Percentiles rank a stretch among this genome's conserved stretches.
These are phyloP conservation scores for Pollicipes pollicipes DNA, from an alignment of 1,140 invertebrate species.

Conservation along the genomic window DNA sequence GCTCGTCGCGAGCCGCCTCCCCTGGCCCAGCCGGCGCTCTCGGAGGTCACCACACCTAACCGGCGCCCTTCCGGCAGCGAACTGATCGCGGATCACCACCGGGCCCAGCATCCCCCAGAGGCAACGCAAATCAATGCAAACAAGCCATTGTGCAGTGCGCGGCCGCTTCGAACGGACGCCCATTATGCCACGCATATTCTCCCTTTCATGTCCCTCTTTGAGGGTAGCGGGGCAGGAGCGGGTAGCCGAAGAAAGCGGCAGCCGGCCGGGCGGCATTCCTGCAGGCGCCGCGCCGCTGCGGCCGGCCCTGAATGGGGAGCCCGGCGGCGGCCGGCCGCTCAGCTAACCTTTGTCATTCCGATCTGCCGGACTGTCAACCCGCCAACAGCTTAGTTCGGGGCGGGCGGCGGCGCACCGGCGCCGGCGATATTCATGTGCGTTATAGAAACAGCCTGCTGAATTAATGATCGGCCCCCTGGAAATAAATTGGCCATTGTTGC, in stretches of 20 bases:
- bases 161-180: background rate
- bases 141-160: background rate
- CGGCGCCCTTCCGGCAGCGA: background rate
- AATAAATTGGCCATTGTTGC: slow-evolving; percentile 2
- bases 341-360: background rate
- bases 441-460: background rate
- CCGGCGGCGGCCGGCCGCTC: background rate
- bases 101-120: background rate
- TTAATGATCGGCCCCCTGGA: background rate
- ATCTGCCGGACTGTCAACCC: background rate
- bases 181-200: background rate
- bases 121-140: background rate
- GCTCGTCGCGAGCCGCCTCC: too few relatives aligned
- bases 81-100: background rate
- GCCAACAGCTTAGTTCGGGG: background rate
- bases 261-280: too few relatives aligned
- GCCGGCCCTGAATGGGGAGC: background rate
- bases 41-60: background rate
- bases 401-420: too few relatives aligned
- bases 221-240: background rate
- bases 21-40: too few relatives aligned
- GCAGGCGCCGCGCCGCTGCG: too few relatives aligned
- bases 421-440: background rate
- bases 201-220: slow-evolving; percentile 1
- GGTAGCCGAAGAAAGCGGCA: background rate